phyloP scores from a whole-genome alignment of 2,888 invertebrate genomes.

The Drosophila austrosaltans region DNA sequence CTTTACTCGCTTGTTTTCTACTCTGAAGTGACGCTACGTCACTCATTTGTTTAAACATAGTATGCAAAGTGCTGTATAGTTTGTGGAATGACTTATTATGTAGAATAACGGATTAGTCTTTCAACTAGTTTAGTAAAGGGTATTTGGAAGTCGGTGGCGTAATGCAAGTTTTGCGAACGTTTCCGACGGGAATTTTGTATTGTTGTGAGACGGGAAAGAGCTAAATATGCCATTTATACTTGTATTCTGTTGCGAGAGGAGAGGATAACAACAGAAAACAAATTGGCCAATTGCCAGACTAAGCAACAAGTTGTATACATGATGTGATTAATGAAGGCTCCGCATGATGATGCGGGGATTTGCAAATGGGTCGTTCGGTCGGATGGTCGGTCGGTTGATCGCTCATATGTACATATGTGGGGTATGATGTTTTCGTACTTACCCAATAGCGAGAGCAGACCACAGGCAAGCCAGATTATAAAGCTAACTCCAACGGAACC shows the following conservation, averaged over 20 bases:
- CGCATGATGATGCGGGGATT: conserved; percentile 12
- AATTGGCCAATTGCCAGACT: conserved; percentile 39
- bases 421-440: conserved; percentile 80
- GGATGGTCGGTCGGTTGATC: conserved; percentile 28
- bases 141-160: background rate
- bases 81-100: no score
- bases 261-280: background rate
- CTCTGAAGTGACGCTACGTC: no score
- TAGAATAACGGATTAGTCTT: no score
- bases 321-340: conserved; percentile 27
- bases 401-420: conserved; percentile 23
- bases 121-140: background rate
- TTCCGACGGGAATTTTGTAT: background rate
- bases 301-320: conserved; percentile 41
- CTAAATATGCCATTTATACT: background rate
- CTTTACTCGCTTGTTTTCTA: background rate
- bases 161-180: background rate
- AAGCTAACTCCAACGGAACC: conserved; percentile 97
- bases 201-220: background rate
- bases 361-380: conserved; percentile 19
- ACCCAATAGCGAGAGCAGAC: conserved; percentile 95
- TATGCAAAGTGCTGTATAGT: no score
- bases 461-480: conserved; percentile 97
- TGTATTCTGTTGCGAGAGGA: background rate
- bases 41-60: no score